These are phyloP conservation scores for Montipora capricornis DNA, from an alignment of 64 coral and sea anemone genomes.

Conservation along the genomic window DNA sequence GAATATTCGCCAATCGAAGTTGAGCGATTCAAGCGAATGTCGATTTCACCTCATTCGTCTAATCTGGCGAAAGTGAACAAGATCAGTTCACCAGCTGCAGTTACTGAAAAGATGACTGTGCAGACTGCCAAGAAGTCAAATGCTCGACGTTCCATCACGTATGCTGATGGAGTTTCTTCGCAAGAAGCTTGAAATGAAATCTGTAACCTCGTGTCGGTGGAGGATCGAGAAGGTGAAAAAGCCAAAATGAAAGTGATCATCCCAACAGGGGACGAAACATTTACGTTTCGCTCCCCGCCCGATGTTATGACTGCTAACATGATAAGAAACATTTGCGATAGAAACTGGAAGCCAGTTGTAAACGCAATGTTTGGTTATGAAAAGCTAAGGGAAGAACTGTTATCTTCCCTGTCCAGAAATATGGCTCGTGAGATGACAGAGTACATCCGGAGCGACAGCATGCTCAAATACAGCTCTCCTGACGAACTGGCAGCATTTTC, in stretches of 20 bases:
- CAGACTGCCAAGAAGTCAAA: not conserved
- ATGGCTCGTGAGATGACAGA: slow-evolving; percentile 17
- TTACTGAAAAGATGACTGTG: not conserved
- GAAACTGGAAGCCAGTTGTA: slow-evolving; percentile 5
- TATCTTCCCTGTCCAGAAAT: not conserved
- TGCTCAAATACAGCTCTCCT: not conserved
- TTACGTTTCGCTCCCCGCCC: not conserved
- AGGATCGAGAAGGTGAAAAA: not conserved
- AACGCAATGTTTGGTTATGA: slow-evolving; percentile 7
- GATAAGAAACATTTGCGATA: not conserved
- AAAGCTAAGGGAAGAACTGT: not conserved
- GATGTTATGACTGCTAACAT: not conserved
- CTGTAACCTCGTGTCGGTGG: not conserved
- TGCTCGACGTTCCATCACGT: not conserved
- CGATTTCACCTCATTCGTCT: slow-evolving; percentile 9
- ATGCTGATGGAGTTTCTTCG: not conserved
- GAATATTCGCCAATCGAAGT: not conserved
- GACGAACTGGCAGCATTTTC: not conserved
- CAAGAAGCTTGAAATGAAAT: not conserved
- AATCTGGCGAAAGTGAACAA: not conserved
- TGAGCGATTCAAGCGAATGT: slow-evolving; percentile 7
- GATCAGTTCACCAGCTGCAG: not conserved
- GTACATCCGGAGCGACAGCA: not conserved
- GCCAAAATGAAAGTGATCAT: not conserved
- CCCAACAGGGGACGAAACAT: not conserved